A percentile compares a stretch with the other conserved stretches of the same genome.
Conservation (phyloP, 2,797 vertebrate genomes). For the Fringilla coelebs region DNA sequence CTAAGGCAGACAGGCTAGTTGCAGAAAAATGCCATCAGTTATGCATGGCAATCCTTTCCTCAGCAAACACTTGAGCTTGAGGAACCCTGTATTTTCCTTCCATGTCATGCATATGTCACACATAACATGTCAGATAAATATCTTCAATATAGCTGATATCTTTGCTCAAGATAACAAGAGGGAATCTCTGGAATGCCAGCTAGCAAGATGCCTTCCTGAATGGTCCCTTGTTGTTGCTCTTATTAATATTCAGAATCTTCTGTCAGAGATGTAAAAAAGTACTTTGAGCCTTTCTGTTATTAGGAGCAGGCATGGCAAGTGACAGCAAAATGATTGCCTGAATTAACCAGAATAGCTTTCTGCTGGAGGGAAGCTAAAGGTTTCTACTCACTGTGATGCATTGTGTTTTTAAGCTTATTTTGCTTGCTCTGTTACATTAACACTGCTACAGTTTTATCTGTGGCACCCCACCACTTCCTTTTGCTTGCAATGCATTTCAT, state of each 20-base stretch:
- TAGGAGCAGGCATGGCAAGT: neutral
- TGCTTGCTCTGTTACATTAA: neutral
- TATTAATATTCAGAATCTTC: neutral
- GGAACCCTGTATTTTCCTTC: neutral
- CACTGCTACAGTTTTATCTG: neutral
- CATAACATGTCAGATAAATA: neutral
- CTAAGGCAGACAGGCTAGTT: neutral
- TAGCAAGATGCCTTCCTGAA: neutral
- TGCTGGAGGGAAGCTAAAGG: neutral
- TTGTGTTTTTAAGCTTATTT: neutral
- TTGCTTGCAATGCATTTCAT: neutral
- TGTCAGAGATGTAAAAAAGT: neutral
- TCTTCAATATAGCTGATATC: neutral
- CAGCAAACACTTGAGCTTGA: neutral
- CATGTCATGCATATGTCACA: neutral
- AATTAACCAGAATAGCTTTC: neutral
- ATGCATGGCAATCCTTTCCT: neutral
- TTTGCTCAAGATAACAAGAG: neutral
- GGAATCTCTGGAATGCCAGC: neutral
- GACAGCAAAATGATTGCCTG: neutral
- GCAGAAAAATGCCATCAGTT: neutral
- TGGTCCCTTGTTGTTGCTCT: neutral
- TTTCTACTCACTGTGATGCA: neutral
- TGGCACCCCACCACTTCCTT: neutral
- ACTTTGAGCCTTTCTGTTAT: neutral